Evolutionary conservation across 2,888 invertebrate species (phyloP), one percentile per base, ranked within the genome.

Genomic region (Drosophila robusta): DNA sequence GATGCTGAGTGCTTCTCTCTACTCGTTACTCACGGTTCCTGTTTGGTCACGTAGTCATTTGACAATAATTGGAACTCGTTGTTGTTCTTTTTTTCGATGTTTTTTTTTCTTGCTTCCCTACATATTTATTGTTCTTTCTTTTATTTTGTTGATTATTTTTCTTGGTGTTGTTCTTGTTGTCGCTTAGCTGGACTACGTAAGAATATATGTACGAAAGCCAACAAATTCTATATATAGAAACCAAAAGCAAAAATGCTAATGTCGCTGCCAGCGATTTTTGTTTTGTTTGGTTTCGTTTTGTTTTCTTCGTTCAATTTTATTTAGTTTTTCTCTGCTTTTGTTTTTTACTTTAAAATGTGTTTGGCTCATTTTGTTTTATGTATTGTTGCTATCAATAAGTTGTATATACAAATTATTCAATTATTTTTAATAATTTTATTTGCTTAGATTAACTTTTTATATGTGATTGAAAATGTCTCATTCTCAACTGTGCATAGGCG

Each of bases 21-120:
- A 11, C 14, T 45, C 22, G 29, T 8, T 24, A 29, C 38, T 44
- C 49, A 12, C 44, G 57, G 42, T 65, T 76, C 62, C 63, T 76
- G 68, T 62, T 52, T 70, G 66, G 78, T 74, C 73, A 74, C 76
- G 74, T 78, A 77, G 46, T 46, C 77, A 76, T 62, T 72, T 55
- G 64, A 56, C 61, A 70, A 65, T 61, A 61, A 76, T 61, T 69
- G 56, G 36, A 69, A 44, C 49, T 38, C 55, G 39, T 52, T 9
- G 45, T 42, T 57, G 12, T 39, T 44, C 22, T 2, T 45, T 5
- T 14, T 9, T 3, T 29, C 7, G 8, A 29, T 29, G 8, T 29
- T 12, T 55, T 38, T 55, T 56, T 49, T 46, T n/a, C 51, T 50
- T 47, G 24, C 29, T 60, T 46, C 46, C 50, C 16, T 55, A 36